Evolutionary conservation across 2,113 vertebrate genomes (phyloP).

Genomic region (Elephantulus edwardii): DNA sequence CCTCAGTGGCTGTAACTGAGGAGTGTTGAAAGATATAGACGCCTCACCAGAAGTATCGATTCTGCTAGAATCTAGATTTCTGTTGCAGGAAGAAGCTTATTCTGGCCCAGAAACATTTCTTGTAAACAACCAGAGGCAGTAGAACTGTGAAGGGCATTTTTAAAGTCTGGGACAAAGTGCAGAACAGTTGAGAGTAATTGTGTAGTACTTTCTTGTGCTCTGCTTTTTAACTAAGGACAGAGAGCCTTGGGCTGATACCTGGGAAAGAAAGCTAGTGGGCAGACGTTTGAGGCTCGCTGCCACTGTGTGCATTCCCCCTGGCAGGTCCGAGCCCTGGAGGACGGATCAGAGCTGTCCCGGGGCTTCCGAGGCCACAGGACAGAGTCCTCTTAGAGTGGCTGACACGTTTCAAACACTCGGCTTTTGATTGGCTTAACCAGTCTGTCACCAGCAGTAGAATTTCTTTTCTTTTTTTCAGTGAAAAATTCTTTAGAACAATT

Average conservation of each 20-base stretch:
- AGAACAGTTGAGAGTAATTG: neutral
- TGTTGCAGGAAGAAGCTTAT: neutral
- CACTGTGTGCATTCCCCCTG: too few species aligned
- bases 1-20: neutral
- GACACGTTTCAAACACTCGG: too few species aligned
- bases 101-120: neutral
- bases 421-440: too few species aligned
- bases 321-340: conserved; percentile 40
- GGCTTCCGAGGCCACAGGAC: too few species aligned
- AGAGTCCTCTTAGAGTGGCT: too few species aligned
- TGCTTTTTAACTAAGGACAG: neutral
- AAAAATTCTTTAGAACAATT: too few species aligned
- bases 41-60: neutral
- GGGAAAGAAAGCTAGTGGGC: neutral
- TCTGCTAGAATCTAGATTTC: neutral
- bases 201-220: neutral
- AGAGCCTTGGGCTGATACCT: neutral
- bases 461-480: too few species aligned
- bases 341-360: neutral
- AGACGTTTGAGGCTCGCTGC: too few species aligned
- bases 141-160: neutral
- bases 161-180: neutral
- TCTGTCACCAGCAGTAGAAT: too few species aligned
- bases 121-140: neutral
- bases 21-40: neutral